These are phyloP conservation scores for Leptinotarsa undecemlineata DNA, from an alignment of 1,140 invertebrate species.

Conservation along the genomic window DNA sequence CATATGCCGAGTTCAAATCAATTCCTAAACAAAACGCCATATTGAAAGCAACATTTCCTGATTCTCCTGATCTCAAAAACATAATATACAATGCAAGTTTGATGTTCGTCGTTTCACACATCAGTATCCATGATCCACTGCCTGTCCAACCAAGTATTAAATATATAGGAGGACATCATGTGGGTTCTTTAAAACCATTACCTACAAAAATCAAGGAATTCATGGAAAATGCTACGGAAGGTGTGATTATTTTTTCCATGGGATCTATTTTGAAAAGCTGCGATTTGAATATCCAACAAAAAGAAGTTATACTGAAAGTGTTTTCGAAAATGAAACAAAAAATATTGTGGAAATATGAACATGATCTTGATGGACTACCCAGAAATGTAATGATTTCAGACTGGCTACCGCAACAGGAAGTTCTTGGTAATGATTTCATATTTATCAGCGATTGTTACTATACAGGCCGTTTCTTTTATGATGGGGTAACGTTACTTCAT, in stretches of 20 bases:
- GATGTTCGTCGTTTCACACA: constrained; percentile 49
- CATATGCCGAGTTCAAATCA: background rate
- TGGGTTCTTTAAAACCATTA: constrained; percentile 25
- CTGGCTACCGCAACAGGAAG: constrained; percentile 67
- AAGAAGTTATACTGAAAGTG: constrained; percentile 57
- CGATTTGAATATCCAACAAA: constrained; percentile 56
- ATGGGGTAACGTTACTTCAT: no score
- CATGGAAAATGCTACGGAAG: constrained; percentile 61
- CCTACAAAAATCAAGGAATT: constrained; percentile 57
- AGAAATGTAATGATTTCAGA: constrained; percentile 58
- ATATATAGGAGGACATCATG: constrained; percentile 34
- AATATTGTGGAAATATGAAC: constrained; percentile 70
- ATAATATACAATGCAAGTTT: constrained; percentile 55
- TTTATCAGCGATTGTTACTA: background rate
- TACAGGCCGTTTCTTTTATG: no score
- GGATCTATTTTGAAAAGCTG: constrained; percentile 62
- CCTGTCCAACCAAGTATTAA: constrained; percentile 44
- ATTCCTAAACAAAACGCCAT: constrained; percentile 20
- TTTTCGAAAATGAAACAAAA: constrained; percentile 61
- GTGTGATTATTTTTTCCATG: constrained; percentile 71
- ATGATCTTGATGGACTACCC: constrained; percentile 51
- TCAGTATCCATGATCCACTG: constrained; percentile 40
- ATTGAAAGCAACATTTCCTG: constrained; percentile 14
- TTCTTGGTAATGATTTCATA: constrained; percentile 58
- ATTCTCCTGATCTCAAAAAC: constrained; percentile 6